A percentile compares a stretch with the other conserved stretches of the same genome.
These are phyloP conservation scores for Drosophila affinis DNA, from an alignment of 2,888 invertebrate species.

Conservation along the genomic window DNA sequence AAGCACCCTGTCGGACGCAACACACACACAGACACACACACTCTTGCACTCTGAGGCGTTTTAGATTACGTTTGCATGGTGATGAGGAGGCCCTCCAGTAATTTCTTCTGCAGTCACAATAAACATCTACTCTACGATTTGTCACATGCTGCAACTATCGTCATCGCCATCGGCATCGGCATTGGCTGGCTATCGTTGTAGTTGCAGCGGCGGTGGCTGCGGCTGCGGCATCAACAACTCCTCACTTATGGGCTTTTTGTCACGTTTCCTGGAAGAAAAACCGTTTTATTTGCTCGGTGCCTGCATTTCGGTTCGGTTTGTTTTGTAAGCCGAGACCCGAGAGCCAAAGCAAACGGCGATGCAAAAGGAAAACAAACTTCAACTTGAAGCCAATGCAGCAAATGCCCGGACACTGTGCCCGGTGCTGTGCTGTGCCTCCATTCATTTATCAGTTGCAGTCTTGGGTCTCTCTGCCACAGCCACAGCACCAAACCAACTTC, in stretches of 20 bases:
- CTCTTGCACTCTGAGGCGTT: conserved; percentile 36
- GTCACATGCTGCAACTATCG: conserved; percentile 60
- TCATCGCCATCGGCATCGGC: conserved; percentile 46
- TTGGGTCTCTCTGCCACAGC: not conserved
- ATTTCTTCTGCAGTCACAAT: conserved; percentile 61
- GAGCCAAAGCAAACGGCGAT: conserved; percentile 33
- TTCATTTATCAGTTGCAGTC: conserved; percentile 41
- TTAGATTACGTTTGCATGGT: conserved; percentile 69
- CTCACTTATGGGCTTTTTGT: conserved; percentile 80
- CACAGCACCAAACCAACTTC: conserved; percentile 16
- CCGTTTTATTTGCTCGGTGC: conserved; percentile 73
- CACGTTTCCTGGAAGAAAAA: conserved; percentile 82
- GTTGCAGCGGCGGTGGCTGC: conserved; percentile 13
- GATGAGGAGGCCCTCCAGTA: conserved; percentile 57
- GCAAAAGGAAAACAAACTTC: conserved; percentile 69
- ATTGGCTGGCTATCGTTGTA: conserved; percentile 33
- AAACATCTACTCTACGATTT: conserved; percentile 50
- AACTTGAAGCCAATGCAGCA: conserved; percentile 64
- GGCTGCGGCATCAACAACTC: not conserved
- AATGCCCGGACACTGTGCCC: no score
- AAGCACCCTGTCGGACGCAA: not conserved
- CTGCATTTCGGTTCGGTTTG: conserved; percentile 71
- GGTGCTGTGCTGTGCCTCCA: not conserved
- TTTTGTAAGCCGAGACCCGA: conserved; percentile 70
- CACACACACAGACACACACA: not conserved